Base-by-base conservation (phyloP, 1,140 invertebrate genomes). In the Bombus haemorrhoidalis region DNA sequence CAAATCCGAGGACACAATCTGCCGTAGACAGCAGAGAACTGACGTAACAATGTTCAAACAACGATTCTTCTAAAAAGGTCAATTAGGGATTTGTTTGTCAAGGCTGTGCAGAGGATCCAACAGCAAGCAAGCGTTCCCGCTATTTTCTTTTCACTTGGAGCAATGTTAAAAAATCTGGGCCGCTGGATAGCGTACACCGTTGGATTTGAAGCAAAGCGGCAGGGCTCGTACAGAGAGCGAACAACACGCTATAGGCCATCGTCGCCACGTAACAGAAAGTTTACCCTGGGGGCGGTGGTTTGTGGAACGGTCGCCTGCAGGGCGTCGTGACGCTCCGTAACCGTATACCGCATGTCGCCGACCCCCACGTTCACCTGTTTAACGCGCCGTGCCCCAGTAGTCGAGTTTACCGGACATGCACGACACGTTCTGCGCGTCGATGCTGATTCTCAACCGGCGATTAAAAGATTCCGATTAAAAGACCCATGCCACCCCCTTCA, bases 381-480 rank as follows among this genome's bases (percentile, higher is more conserved):
- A 73, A 81, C 47, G 47, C 69, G 59, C 84, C n/a, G 74, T 90
- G 88, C 64, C 86, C 86, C 69, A 88, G 73, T 88, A 86, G 76
- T 89, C 86, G 82, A 87, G 71, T 85, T 84, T 64, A 66, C 59
- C 81, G 86, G 74, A 86, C 82, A 80, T 81, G 86, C 86, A 86
- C 64, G 77, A 69, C 59, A 69, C 66, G 53, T 43, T 78, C 53
- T 41, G 57, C 69, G 79, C 83, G 62, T 87, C 83, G 79, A 83
- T 47, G 74, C 59, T 78, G 86, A 83, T 69, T 73, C 81, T 73
- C 81, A 53, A 39, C 8, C 64, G 9, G 15, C 34, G 9, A 64
- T 47, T 47, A 47, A 71, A 68, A 75, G 15, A 22, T 57, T 22
- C 41, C 72, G 71, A 81, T 85, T 75, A 68, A 74, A 81, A n/a